These are phyloP conservation scores for Macrotus californicus DNA, from an alignment of 2,113 vertebrate species.

Conservation along the genomic window DNA sequence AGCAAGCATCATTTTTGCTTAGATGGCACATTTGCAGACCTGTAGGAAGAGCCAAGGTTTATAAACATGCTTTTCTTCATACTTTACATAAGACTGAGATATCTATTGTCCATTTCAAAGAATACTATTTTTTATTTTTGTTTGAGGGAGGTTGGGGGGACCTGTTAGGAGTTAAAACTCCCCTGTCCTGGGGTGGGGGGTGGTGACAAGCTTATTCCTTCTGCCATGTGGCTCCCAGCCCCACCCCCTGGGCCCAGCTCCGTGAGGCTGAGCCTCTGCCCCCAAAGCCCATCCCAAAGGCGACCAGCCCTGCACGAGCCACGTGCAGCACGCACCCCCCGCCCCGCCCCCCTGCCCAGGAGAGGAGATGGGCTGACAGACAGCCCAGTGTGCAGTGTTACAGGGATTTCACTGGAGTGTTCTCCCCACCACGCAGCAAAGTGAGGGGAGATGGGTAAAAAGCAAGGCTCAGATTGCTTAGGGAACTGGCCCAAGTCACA, in stretches of 20 bases:
- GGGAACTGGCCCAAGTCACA: background rate
- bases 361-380: no score
- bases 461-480: background rate
- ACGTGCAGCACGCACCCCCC: rapidly evolving
- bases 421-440: background rate
- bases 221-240: background rate
- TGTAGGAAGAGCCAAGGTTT: background rate
- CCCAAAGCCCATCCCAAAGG: background rate
- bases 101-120: background rate
- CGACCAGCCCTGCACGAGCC: background rate
- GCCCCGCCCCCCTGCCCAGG: rapidly evolving
- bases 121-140: background rate
- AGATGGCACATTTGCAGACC: background rate
- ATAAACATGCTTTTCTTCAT: background rate
- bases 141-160: background rate
- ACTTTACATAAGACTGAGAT: background rate
- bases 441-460: background rate
- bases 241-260: background rate
- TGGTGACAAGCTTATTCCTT: background rate
- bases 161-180: background rate
- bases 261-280: background rate
- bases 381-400: rapidly evolving
- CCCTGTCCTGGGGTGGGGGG: no score
- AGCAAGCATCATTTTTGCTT: background rate
- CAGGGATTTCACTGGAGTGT: background rate